These are phyloP conservation scores for Silurus glanis DNA, from an alignment of 2,113 vertebrate genomes.

Conservation along the genomic window DNA sequence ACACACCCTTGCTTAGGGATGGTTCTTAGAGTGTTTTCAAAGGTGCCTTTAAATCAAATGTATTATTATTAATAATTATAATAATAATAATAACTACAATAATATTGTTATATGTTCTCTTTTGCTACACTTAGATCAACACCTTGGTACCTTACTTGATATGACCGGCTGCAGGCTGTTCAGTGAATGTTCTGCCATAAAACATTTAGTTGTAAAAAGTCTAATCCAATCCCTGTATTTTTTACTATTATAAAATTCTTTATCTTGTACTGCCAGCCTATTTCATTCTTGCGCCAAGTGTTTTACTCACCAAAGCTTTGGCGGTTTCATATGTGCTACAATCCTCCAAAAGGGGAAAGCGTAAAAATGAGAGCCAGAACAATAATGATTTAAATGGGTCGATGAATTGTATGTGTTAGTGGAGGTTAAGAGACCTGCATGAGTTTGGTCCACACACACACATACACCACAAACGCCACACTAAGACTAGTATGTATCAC, in stretches of 20 bases:
- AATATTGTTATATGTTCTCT: too few relatives aligned
- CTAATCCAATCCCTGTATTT: neutral
- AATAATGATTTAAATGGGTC: neutral
- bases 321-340: neutral
- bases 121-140: too few relatives aligned
- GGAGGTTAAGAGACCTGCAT: neutral
- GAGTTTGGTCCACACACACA: neutral
- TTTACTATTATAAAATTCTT: constrained; percentile 11
- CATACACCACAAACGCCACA: neutral
- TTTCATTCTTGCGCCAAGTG: constrained; percentile 22
- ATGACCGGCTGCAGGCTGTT: neutral
- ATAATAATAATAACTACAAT: too few relatives aligned
- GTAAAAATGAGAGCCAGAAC: neutral
- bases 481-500: neutral
- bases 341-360: neutral
- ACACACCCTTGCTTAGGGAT: constrained; percentile 25
- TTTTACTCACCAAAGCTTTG: constrained; percentile 2
- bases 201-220: neutral
- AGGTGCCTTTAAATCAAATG: too few relatives aligned
- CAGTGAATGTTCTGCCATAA: neutral
- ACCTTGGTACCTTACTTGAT: neutral
- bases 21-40: neutral
- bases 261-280: constrained; percentile 5
- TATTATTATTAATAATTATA: too few relatives aligned
- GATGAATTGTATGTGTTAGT: neutral